Base-by-base conservation (phyloP, 2,888 invertebrate genomes). In the Acholoe squamosa region DNA sequence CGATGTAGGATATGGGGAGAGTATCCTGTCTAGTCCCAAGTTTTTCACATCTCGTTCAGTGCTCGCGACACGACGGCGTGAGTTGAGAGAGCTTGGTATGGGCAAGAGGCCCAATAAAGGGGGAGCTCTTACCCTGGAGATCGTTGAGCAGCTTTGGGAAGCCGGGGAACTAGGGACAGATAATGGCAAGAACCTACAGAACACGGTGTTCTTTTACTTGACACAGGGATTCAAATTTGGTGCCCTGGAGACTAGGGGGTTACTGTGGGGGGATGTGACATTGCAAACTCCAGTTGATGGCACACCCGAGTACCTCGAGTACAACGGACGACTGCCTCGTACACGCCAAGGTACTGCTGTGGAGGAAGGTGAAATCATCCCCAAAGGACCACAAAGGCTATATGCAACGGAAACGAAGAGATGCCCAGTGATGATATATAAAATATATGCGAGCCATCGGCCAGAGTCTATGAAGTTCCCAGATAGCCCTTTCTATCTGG, bases 91-190 rank as follows among this genome's bases (percentile, higher is more conserved):
- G 10, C 16, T 77, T 7, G 77, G 77, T 3, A 22, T 7, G 77
- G 77, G 77, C 25, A 77, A 77, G 33, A 77, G 77, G 34, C 77
- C 77, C 33, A 77, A 77, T 28, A 77, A 77, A 28, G 25, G n/a
- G 19, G 28, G 16, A 34, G 16, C 10, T 25, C 19, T 77, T 5
- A 77, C 77, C 25, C 19, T 19, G 10, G 77, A 19, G 33, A 16
- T n/a, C 1, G n/a, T 33, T 19, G 34, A 77, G 10, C 34, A 33
- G 34, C 77, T 77, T 5, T 77, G 77, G 77, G 19, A 22, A 14
- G 31, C 77, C 10, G 28, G 19, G 3, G 77, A 33, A 33, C 77
- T 77, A 19, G 77, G 77, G 1, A 77, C 77, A 28, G 25, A 14
- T 77, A 77, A 77, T 25, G 33, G 33, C 77, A 34, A 19, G 25